Evolutionary conservation across 2,797 vertebrate species (phyloP), one percentile per base, ranked within the genome.

Genomic region (Esox masquinongy): DNA sequence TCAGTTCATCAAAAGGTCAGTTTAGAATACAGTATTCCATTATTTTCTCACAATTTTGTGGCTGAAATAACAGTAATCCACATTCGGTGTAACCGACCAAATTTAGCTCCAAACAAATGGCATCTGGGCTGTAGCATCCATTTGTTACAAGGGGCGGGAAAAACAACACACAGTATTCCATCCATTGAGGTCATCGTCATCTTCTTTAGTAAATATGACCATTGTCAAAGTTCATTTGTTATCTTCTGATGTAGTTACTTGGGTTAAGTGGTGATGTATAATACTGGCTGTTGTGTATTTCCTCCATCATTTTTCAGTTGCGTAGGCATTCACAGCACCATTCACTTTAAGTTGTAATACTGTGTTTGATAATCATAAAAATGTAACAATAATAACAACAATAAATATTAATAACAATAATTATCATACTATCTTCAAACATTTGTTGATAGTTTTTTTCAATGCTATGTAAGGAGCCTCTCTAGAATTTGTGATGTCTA

Each of bases 1-100:
- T 76, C 73, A 2, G 81, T 83, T 83, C 76, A 80, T 88, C 84
- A 89, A 88, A 89, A 85, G 81, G 80, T 85, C 82, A 84, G 76
- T 84, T 66, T 15, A 64, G 43, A 64, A 29, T 53, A 56, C n/a
- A 66, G 50, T 51, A 56, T 66, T 77, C 24, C 76, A 76, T 83
- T 90, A 83, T 81, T 72, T 77, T 83, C 82, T 85, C 73, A 76
- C 81, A 85, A 79, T 84, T 82, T 85, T 51, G 26, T 85, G 80
- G 79, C 79, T 82, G 77, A 82, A 75, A 75, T 76, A 80, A 66
- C 26, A n/a, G 17, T 49, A 71, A 72, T 59, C 79, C 68, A 84
- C 81, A 84, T 86, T 88, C 80, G 75, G 75, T 87, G 85, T 88
- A 75, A 87, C 16, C 80, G 83, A 79, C 49, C 75, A 73, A 74